Base-by-base conservation (phyloP, 53 echinoderm and acorn worm genomes). In the Henricia sp. region DNA sequence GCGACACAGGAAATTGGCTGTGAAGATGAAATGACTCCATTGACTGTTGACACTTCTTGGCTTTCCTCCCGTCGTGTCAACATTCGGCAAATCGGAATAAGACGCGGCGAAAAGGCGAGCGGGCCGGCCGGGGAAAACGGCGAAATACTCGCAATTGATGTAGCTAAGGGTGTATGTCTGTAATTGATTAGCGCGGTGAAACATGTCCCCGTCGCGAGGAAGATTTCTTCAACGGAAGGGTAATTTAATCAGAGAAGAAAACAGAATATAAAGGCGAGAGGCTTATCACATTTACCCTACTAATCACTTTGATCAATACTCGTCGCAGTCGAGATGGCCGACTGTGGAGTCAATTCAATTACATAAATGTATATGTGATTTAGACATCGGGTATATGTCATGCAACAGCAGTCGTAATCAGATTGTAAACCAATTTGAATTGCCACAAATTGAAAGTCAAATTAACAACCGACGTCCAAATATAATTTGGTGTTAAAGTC, bases 31-130 rank as follows among this genome's bases (percentile, higher is more conserved):
- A 46, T 80, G 80, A 77, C 60, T 77, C 42, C 52, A 43, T 77
- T 60, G 38, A 33, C 27, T 80, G 80, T 80, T 80, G 80, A 80
- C 80, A 80, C 80, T 80, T 46, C 80, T 63, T 80, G 63, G 80
- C 80, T 80, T 80, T 80, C 80, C 80, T 80, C 64, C 32, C 24
- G 46, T 50, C 80, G 48, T 64, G 80, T 80, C 80, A 80, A 80
- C 80, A 80, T 19, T 10, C 63, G 46, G 80, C n/a, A n/a, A n/a
- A n/a, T n/a, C n/a, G n/a, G n/a, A n/a, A n/a, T n/a, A 60, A 62
- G 65, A 29, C 10, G 44, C 28, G 46, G 70, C 43, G 46, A 14
- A n/a, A 26, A 27, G 29, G 62, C 27, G 62, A 60, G 29, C 3
- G 29, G 32, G 32, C 27, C 6, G 14, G 62, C 27, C 62, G 32